Evolutionary conservation across 2,113 vertebrate species (phyloP), one percentile per base, ranked within the genome.

Genomic region (Anthoscopus minutus): DNA sequence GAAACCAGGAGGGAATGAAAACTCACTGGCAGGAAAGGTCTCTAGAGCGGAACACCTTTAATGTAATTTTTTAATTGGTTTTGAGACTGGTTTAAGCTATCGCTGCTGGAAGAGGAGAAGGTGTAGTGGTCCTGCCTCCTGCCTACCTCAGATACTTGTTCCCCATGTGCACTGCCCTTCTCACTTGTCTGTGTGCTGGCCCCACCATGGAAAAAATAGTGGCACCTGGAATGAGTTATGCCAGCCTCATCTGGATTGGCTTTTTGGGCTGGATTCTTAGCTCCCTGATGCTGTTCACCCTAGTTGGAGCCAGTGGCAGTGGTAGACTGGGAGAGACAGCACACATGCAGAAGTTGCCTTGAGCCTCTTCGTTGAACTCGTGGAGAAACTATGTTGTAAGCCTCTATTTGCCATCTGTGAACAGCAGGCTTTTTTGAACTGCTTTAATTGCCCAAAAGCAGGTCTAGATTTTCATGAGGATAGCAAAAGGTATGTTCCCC

Each of bases 151-250:
- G 33, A 3, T 28, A 16, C 25, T 38, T 19, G 33, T 54, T 91
- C 19, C 24, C 31, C 14, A 1, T 1, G 1, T 6, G 21, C 7
- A 1, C 31, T 60, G 11, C 40, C 6, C n/a, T 73, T 40, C 35
- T 60, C 1, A 1, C 28, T 88, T 1, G 3, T 37, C n/a, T 20
- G 13, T 65, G 60, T 4, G 6, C 44, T 77, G 64, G 16, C 30
- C 13, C 17, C 2, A 2, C 18, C 1, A 15, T 9, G 24, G 65
- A 73, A 57, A 37, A 30, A 27, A 45, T 13, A 33, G 50, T 9
- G 13, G 22, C 25, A 48, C 37, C 11, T n/a, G 19, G 51, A 57
- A 24, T 1, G 1, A 66, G 37, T 45, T 65, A 17, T 2, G 6
- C 6, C 30, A 17, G 33, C 20, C 4, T 81, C 7, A 3, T 1